Evolutionary conservation across 1,140 invertebrate genomes (phyloP).

Genomic region (Diploscapter pachys): DNA sequence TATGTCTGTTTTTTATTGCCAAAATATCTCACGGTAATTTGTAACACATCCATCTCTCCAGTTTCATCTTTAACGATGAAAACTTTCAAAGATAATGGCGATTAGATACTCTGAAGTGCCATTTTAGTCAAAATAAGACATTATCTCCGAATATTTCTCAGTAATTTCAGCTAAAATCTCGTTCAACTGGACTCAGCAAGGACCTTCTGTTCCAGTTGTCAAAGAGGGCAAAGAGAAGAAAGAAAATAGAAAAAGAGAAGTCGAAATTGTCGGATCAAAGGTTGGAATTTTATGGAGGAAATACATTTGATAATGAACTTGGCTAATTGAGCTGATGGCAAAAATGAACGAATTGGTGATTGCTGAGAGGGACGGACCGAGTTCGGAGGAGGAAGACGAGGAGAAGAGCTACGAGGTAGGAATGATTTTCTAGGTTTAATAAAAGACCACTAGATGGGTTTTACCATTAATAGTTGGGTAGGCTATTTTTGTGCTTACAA

Average conservation of each 20-base stretch:
- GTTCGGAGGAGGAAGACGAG: slow-evolving; percentile 14
- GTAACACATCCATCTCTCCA: background rate
- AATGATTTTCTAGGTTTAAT: background rate
- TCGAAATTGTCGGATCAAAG: slow-evolving; percentile 8
- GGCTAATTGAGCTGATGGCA: background rate
- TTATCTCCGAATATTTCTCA: slow-evolving; percentile 9
- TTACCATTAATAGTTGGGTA: too few relatives aligned
- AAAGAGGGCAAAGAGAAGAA: background rate
- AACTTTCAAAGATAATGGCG: slow-evolving; percentile 9
- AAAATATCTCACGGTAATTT: too few relatives aligned
- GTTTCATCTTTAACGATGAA: slow-evolving; percentile 5
- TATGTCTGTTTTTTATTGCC: slow-evolving; percentile 5
- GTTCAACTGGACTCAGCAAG: too few relatives aligned
- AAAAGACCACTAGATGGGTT: too few relatives aligned
- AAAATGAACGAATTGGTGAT: slow-evolving; percentile 11
- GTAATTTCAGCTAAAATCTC: too few relatives aligned
- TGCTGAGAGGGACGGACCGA: slow-evolving; percentile 20
- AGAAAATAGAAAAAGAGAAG: background rate
- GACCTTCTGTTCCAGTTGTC: too few relatives aligned
- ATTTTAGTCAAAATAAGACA: slow-evolving; percentile 5
- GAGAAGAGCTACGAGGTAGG: background rate
- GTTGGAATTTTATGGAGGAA: background rate
- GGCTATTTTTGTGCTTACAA: too few relatives aligned
- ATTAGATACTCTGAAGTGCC: slow-evolving; percentile 4
- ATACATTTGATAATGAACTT: slow-evolving; percentile 3